Percentiles rank a stretch among this genome's conserved stretches.
These are phyloP conservation scores for Sympetrum striolatum DNA, from an alignment of 2,888 invertebrate species.

Conservation along the genomic window DNA sequence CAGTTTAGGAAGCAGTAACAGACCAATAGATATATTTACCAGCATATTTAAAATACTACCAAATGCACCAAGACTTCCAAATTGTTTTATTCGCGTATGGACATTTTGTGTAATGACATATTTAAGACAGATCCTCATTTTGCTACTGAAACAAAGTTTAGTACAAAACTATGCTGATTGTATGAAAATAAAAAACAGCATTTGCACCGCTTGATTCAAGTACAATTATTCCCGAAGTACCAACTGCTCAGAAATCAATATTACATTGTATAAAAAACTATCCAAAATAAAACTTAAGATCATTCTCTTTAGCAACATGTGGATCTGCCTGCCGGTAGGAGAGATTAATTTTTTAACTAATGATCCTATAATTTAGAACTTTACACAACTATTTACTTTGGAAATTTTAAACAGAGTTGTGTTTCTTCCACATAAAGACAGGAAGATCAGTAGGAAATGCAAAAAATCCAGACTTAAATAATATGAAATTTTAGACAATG, in stretches of 20 bases:
- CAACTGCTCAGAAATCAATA: neutral
- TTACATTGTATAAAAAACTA: neutral
- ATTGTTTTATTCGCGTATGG: neutral
- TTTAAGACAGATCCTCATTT: neutral
- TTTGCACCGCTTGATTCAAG: neutral
- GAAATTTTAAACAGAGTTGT: slow-evolving; percentile 1
- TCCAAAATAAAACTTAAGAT: neutral
- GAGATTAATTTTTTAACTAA: neutral
- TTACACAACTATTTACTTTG: neutral
- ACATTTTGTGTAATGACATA: neutral
- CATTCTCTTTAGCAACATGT: neutral
- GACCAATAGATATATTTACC: neutral
- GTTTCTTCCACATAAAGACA: neutral
- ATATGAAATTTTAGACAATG: slow-evolving; percentile 40
- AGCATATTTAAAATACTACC: slow-evolving; percentile 7
- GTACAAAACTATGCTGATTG: neutral
- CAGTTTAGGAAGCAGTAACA: slow-evolving; percentile 20
- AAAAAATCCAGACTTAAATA: slow-evolving; percentile 25
- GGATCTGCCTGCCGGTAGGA: neutral
- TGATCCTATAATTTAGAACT: neutral
- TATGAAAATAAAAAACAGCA: neutral
- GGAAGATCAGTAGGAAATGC: neutral
- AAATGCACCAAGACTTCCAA: slow-evolving; percentile 26
- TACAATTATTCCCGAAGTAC: neutral
- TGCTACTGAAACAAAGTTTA: neutral